phyloP scores from a whole-genome alignment of 2,113 vertebrate species.

The Trinectes maculatus region DNA sequence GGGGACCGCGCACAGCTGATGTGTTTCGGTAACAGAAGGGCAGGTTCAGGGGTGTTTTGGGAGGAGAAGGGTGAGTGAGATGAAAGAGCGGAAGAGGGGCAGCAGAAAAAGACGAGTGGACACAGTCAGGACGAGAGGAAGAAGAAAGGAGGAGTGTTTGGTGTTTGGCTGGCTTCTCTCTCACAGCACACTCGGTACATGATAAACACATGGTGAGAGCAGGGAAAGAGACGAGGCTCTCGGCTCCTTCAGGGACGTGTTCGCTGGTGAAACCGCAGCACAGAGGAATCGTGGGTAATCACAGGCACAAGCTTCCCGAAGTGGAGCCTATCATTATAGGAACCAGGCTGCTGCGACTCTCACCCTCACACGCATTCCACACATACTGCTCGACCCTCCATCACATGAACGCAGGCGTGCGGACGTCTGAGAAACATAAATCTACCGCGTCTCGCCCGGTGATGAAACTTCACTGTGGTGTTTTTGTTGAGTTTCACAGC shows the following conservation, averaged over 20 bases:
- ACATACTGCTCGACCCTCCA: constrained; percentile 35
- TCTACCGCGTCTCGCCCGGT: too few relatives aligned
- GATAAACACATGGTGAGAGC: constrained; percentile 51
- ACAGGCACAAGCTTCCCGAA: constrained; percentile 44
- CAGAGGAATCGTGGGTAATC: constrained; percentile 71
- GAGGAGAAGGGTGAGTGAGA: constrained; percentile 23
- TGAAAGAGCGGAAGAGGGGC: constrained; percentile 60
- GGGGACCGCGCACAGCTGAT: constrained; percentile 78
- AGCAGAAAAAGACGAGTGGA: constrained; percentile 34
- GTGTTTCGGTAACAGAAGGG: constrained; percentile 82
- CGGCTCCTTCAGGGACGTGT: constrained; percentile 40
- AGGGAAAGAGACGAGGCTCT: constrained; percentile 39
- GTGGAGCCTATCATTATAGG: constrained; percentile 66
- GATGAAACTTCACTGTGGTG: too few relatives aligned
- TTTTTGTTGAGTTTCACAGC: constrained; percentile 9
- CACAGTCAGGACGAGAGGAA: constrained; percentile 15
- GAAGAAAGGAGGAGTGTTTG: constrained; percentile 37
- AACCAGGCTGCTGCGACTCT: constrained; percentile 30
- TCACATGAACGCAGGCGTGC: constrained; percentile 6
- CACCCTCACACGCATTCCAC: constrained; percentile 57
- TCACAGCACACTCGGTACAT: constrained; percentile 21
- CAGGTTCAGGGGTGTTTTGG: constrained; percentile 56
- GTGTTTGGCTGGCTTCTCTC: constrained; percentile 42
- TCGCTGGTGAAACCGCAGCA: constrained; percentile 41
- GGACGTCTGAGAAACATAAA: too few relatives aligned